Base-by-base conservation (phyloP, 2,113 vertebrate species). In the Cebus imitator region DNA sequence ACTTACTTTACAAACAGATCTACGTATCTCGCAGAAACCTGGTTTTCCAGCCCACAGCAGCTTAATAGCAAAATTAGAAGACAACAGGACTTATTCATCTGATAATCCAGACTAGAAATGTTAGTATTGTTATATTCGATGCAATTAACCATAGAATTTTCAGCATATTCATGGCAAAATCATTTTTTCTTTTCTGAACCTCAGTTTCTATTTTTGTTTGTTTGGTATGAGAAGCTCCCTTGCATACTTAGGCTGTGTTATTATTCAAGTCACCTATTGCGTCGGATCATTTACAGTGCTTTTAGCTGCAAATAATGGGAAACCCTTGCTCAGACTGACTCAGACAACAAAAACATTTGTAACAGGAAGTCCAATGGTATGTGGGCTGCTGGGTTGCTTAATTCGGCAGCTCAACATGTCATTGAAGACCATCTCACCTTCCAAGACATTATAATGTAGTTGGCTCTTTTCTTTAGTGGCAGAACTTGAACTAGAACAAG, bases 271-370 rank as follows among this genome's bases (percentile, higher is more conserved):
- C 57, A 93, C 23, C 21, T 86, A 55, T 78, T 87, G 37, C 79
- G 52, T 37, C 50, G 23, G 58, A 79, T 87, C 52, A 66, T 90
- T 89, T 93, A 70, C 11, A 40, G 52, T 76, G 18, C 55, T 87
- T 79, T 98, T 81, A 92, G 55, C 8, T 87, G 21, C 76, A 95
- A 96, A 87, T 91, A 96, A 83, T 95, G 92, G 92, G 89, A 97
- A 95, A 83, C 50, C 9, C 35, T 89, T 86, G 50, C 57, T 73
- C 70, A 81, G 40, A 80, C 14, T 92, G 81, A 95, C 48, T 92
- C 72, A 91, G 70, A 86, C 48, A 93, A 82, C 40, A 61, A 75
- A 95, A 94, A 43, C 52, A 86, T 79, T 91, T 93, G 68, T 78
- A 91, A 94, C n/a, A 92, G 48, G 30, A 97, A 92, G 75, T 79